Evolutionary conservation across 2,113 vertebrate genomes (phyloP), one percentile per base, ranked within the genome.

Genomic region (Terrapene triunguis): DNA sequence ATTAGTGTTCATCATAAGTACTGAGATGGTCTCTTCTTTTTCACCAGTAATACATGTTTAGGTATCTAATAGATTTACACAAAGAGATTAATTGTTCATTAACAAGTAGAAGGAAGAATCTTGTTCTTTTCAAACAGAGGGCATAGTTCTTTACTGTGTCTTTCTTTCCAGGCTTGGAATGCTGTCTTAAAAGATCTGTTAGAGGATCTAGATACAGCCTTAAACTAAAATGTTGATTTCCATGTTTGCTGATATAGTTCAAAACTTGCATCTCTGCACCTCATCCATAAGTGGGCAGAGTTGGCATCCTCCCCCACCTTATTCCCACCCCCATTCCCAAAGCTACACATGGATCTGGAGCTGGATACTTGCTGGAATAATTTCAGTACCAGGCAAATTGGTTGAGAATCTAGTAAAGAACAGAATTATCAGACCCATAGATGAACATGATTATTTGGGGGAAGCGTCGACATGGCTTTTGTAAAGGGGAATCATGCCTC

Each of bases 341-440:
- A 89, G 48, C 74, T 95, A 59, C 93, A 97, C 91, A 89, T 97
- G 96, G 92, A 79, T 89, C 50, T 3, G 11, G 72, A 94, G 83
- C 72, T 55, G 74, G 32, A 86, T 93, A 88, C 79, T 27, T 88
- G 89, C 5, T 65, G 25, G 16, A 65, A 54, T 32, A 72, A 57
- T 38, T 57, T 69, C 65, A 10, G 35, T 69, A 38, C n/a, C 17
- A 22, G 65, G 65, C 17, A n/a, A 17, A 10, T n/a, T 69, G 35
- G 14, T n/a, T n/a, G 57, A 59, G 10, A 29, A 25, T 59, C 57
- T 29, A 59, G 27, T 59, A 59, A 29, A 59, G 57, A 29, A 59
- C 27, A 59, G 57, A 29, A 29, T 59, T 59, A 59, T 69, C 65
- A 69, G 35, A 9, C 17, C 17, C 35, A 38, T 22, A 38, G 65